A percentile compares a stretch with the other conserved stretches of the same genome.
Evolutionary conservation across 2,113 vertebrate species (phyloP).

Genomic region (Numida meleagris): DNA sequence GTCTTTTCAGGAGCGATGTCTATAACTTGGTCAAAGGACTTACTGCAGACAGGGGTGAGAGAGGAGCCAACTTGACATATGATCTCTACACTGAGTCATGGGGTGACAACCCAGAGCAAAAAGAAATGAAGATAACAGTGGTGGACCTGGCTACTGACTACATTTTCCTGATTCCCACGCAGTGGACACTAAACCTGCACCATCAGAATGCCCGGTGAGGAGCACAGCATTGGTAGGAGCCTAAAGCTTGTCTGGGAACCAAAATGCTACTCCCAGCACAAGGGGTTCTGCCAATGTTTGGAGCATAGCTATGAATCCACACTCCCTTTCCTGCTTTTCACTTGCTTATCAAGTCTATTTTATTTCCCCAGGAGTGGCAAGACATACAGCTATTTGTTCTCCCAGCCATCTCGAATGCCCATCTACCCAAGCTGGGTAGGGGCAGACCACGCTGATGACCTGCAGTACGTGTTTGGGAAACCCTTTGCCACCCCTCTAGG

Average conservation of each 20-base stretch:
- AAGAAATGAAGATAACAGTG: conserved; percentile 84
- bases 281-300: neutral
- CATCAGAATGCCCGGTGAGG: conserved; percentile 82
- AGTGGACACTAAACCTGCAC: conserved; percentile 85
- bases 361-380: conserved; percentile 74
- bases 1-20: conserved; percentile 76
- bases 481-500: conserved; percentile 84
- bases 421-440: conserved; percentile 88
- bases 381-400: conserved; percentile 91
- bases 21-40: conserved; percentile 76
- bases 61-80: conserved; percentile 70
- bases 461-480: conserved; percentile 94
- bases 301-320: neutral
- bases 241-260: neutral
- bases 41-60: conserved; percentile 75
- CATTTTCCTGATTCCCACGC: conserved; percentile 88
- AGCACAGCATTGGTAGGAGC: neutral
- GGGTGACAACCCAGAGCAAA: conserved; percentile 70
- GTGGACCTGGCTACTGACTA: conserved; percentile 85
- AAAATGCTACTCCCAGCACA: neutral
- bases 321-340: neutral
- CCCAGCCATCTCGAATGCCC: conserved; percentile 83
- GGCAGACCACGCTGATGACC: conserved; percentile 90
- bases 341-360: neutral
- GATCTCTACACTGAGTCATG: conserved; percentile 79